Evolutionary conservation across 2,888 invertebrate species (phyloP), one percentile per base, ranked within the genome.

Genomic region (Harpagoxenus sublaevis): DNA sequence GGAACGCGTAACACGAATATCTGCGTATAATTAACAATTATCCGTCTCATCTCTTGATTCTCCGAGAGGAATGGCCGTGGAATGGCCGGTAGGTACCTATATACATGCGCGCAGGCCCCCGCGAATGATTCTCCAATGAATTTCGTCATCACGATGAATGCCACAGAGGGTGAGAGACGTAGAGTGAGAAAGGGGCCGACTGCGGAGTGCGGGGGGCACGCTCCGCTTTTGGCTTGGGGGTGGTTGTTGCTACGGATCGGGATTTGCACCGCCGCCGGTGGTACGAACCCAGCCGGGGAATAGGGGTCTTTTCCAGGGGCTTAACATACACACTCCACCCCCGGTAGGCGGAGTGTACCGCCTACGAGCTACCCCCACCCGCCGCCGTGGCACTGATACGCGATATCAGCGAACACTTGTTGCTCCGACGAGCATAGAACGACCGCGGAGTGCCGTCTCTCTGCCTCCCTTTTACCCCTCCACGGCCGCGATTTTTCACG

Each of bases 371-470:
- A 78, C 90, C 92, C 92, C 93, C 92, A 91, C 92, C 89, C 85
- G 88, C 82, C 31, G 62, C 60, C 83, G 62, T 87, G 78, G 86
- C 90, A 93, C 91, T 93, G 94, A 94, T 94, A 94, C 94, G 93
- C 93, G 93, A 91, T 93, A 94, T 94, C 94, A 93, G 90, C 89
- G 89, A 92, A 92, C 93, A 94, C 94, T 94, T 94, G 94, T 94
- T 94, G 93, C 93, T 88, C 91, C 88, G 66, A 73, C 68, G 57
- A 79, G 75, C 89, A 85, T 89, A 84, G 84, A 89, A 79, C 87
- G 89, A 86, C 89, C 53, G 39, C 63, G 31, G 65, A 63, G 74
- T 81, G 45, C 74, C 60, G 60, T 48, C 42, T n/a, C 28, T 55
- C 39, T 73, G 62, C 63, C 23, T 51, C 75, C 48, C 84, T n/a